phyloP scores from a whole-genome alignment of 2,797 vertebrate species.

The Paramormyrops hopkinsi region DNA sequence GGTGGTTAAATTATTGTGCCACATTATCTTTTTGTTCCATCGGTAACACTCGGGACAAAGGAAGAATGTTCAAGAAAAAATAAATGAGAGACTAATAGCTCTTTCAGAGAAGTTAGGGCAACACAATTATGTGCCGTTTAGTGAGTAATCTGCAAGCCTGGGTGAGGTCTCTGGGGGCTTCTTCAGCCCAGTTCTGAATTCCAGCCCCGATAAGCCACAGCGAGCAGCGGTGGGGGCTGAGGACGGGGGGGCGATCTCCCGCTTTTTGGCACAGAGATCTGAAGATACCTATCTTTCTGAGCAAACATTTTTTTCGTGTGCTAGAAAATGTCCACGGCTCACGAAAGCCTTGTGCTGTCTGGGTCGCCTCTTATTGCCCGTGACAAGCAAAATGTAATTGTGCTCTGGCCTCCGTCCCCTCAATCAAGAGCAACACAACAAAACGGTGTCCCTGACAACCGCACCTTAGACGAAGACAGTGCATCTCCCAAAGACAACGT shows the following conservation, averaged over 20 bases:
- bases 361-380: slow-evolving; percentile 42
- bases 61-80: slow-evolving; percentile 65
- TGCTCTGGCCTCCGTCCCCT: slow-evolving; percentile 31
- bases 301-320: slow-evolving; percentile 34
- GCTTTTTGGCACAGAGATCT: slow-evolving; percentile 40
- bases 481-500: slow-evolving; percentile 30
- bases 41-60: slow-evolving; percentile 61
- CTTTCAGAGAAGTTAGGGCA: slow-evolving; percentile 79
- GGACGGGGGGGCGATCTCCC: slow-evolving; percentile 6
- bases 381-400: slow-evolving; percentile 45
- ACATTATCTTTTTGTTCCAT: slow-evolving; percentile 60
- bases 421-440: slow-evolving; percentile 47
- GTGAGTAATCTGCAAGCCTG: slow-evolving; percentile 86
- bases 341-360: slow-evolving; percentile 44
- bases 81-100: slow-evolving; percentile 85
- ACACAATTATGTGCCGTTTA: slow-evolving; percentile 91
- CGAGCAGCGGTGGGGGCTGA: slow-evolving; percentile 51
- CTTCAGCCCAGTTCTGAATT: slow-evolving; percentile 85
- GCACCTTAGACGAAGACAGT: slow-evolving; percentile 38
- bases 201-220: slow-evolving; percentile 80
- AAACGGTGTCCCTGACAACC: slow-evolving; percentile 55
- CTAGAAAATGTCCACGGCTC: slow-evolving; percentile 43
- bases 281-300: slow-evolving; percentile 39
- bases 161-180: slow-evolving; percentile 79
- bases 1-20: slow-evolving; percentile 22